Base-by-base conservation (phyloP, 2,888 invertebrate species). In the Drosophila yooni region DNA sequence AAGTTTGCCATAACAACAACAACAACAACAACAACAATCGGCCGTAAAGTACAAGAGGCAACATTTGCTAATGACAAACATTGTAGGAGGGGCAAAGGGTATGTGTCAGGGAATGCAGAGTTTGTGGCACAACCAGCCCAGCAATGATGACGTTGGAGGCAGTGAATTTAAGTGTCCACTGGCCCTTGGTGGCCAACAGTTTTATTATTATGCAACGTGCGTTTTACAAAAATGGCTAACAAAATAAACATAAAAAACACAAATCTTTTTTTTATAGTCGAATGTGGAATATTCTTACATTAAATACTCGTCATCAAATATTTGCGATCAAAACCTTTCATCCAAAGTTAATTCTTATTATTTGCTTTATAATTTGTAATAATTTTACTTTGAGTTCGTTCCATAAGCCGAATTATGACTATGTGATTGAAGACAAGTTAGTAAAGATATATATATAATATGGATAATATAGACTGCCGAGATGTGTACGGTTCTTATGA, bases 1-100 rank as follows among this genome's bases (percentile, higher is more conserved):
- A 75, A 76, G 65, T 66, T 66, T 65, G 63, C 74, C 81, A 67
- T 67, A 74, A 70, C 66, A 72, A 70, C 59, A 57, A 50, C 54
- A 50, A 54, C 70, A 88, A 73, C 59, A 69, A 67, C 58, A 80
- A 71, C 53, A 68, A 72, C 68, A 74, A 53, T 80, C 68, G 81
- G 82, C 74, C 76, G 89, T 87, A 87, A 90, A 87, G 79, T 87
- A 84, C 74, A 86, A 89, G 86, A 76, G 91, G 91, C 88, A 87
- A 89, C 87, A 87, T 87, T 87, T 87, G 91, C 85, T 87, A 87
- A 88, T 91, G 88, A 91, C 90, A 89, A 89, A 89, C 90, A 88
- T 75, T 73, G 79, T 57, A 61, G 57, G 8, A 5, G 27, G 13
- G 18, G 11, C 15, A 40, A 36, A 36, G 10, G 11, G 38, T 10